These are phyloP conservation scores for Orgyia antiqua DNA, from an alignment of 2,888 invertebrate genomes.

Conservation along the genomic window DNA sequence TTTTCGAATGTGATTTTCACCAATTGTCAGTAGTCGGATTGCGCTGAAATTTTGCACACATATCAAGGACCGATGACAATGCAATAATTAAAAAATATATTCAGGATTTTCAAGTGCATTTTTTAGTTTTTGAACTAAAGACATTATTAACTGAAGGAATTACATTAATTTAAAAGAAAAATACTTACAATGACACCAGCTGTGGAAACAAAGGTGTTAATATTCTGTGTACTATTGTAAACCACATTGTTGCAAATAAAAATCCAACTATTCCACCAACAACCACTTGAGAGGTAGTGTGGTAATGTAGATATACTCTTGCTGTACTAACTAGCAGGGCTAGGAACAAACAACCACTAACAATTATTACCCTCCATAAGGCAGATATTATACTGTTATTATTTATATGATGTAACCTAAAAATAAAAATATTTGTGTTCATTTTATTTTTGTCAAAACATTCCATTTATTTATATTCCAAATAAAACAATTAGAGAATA, in stretches of 20 bases:
- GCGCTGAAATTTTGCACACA: too few species aligned
- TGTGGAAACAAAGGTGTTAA: conserved; percentile 92
- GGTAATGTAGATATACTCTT: conserved; percentile 92
- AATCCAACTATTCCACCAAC: conserved; percentile 87
- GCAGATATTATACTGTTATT: conserved; percentile 87
- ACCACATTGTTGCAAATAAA: conserved; percentile 88
- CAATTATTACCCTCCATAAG: conserved; percentile 83
- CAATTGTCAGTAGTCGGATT: too few species aligned
- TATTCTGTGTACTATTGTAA: conserved; percentile 86
- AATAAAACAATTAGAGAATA: too few species aligned
- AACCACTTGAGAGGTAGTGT: conserved; percentile 88
- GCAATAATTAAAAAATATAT: too few species aligned
- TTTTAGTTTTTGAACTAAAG: too few species aligned
- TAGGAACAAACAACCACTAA: conserved; percentile 77
- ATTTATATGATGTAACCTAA: conserved; percentile 89
- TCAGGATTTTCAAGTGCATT: too few species aligned
- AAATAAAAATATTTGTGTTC: conserved; percentile 29
- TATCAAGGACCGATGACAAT: too few species aligned
- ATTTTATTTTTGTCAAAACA: neutral
- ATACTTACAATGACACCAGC: conserved; percentile 89
- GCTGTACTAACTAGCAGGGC: conserved; percentile 81
- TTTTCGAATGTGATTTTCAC: too few species aligned
- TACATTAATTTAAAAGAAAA: too few species aligned
- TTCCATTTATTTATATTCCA: too few species aligned
- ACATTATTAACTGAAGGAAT: too few species aligned